phyloP scores from a whole-genome alignment of 2,888 invertebrate species.

The Crocallis elinguaria region DNA sequence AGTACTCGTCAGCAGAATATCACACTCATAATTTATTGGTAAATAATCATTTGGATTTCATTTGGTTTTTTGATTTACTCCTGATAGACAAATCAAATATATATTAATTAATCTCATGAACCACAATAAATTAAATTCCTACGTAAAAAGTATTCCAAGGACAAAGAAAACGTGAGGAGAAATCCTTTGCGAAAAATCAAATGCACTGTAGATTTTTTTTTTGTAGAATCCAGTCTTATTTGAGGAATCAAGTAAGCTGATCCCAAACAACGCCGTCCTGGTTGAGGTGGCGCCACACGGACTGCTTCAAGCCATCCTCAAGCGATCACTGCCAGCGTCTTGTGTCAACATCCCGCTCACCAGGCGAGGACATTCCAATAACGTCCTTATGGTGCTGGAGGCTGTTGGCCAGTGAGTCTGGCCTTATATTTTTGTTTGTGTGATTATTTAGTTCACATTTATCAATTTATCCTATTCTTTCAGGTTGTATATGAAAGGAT shows the following conservation, averaged over 20 bases:
- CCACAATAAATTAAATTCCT: too few relatives aligned
- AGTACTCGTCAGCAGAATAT: conserved; percentile 91
- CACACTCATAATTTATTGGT: conserved; percentile 91
- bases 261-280: conserved; percentile 90
- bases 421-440: not conserved
- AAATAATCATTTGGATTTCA: conserved; percentile 31
- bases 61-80: not conserved
- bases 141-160: too few relatives aligned
- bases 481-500: conserved; percentile 90
- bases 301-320: conserved; percentile 88
- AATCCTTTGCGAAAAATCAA: too few relatives aligned
- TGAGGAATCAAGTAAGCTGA: conserved; percentile 89
- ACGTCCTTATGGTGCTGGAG: conserved; percentile 79
- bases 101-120: too few relatives aligned
- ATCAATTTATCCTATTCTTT: conserved; percentile 24
- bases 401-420: conserved; percentile 73
- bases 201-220: too few relatives aligned
- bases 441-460: not conserved
- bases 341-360: conserved; percentile 89
- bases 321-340: conserved; percentile 86
- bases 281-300: conserved; percentile 95
- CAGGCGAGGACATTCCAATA: conserved; percentile 87
- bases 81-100: too few relatives aligned
- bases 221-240: conserved; percentile 85
- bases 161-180: too few relatives aligned